Evolutionary conservation across 2,888 invertebrate genomes (phyloP).

Genomic region (Eulithis testata): DNA sequence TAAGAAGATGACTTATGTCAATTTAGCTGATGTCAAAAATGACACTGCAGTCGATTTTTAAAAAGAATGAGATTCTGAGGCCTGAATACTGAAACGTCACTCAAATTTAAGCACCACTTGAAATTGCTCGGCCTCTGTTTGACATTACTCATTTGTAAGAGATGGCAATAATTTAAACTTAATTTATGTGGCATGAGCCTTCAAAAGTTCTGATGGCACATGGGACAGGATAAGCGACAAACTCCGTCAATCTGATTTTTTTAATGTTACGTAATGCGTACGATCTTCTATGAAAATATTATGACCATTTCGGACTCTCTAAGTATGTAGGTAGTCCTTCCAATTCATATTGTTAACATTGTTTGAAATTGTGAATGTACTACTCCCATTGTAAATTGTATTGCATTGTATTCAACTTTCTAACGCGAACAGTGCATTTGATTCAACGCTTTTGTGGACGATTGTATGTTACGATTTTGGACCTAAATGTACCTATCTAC

Average conservation of each 20-base stretch:
- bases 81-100: too few species aligned
- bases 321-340: conserved; percentile 1
- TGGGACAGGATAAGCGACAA: too few species aligned
- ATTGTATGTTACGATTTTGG: neutral
- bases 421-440: conserved; percentile 3
- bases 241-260: too few species aligned
- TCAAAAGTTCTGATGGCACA: too few species aligned
- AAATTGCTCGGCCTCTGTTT: too few species aligned
- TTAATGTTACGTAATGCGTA: neutral
- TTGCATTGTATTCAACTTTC: conserved; percentile 6
- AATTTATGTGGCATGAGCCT: too few species aligned
- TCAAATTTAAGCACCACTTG: too few species aligned
- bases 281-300: neutral
- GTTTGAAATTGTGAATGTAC: neutral
- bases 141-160: too few species aligned
- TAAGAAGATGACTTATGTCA: neutral
- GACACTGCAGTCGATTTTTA: neutral
- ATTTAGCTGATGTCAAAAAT: neutral
- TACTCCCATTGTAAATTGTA: conserved; percentile 5
- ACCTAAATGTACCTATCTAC: neutral
- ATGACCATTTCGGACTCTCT: neutral
- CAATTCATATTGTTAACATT: neutral
- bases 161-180: too few species aligned
- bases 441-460: neutral
- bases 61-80: too few species aligned